phyloP scores from a whole-genome alignment of 2,113 vertebrate species.

The Cynopterus brachyotis region DNA sequence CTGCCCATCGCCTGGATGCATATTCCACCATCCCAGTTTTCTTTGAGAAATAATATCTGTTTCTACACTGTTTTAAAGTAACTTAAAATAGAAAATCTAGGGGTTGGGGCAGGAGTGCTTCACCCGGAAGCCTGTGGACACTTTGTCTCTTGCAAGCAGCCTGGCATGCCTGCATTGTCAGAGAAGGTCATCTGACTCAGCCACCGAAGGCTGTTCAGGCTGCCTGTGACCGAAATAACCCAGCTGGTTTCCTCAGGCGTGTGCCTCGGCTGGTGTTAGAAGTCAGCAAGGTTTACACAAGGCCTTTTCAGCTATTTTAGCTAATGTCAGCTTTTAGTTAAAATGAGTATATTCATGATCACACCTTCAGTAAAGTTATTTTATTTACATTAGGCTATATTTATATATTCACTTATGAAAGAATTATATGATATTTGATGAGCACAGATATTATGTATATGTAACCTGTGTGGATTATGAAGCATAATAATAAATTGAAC shows the following conservation, averaged over 20 bases:
- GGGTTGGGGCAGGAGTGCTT: not conserved
- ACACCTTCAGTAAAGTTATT: not conserved
- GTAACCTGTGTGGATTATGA: not conserved
- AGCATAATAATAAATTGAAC: not conserved
- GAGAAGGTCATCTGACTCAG: conserved; percentile 54
- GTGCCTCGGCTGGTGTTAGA: not conserved
- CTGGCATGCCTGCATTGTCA: not conserved
- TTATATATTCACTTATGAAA: not conserved
- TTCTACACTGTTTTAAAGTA: not conserved
- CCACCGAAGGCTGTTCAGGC: not conserved
- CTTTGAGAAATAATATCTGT: not conserved
- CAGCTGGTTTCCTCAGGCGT: not conserved
- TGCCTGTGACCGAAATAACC: conserved; percentile 39
- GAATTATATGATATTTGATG: not conserved
- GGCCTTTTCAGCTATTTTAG: not conserved
- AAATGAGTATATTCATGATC: not conserved
- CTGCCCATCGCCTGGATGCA: not conserved
- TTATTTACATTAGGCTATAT: not conserved
- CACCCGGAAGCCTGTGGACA: not conserved
- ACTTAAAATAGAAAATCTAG: conserved; percentile 25
- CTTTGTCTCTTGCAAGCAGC: not conserved
- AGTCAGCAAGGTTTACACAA: not conserved
- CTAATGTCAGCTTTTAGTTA: conserved; percentile 15
- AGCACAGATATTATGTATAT: not conserved
- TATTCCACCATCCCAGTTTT: not conserved